These are phyloP conservation scores for Coleophora deauratella DNA, from an alignment of 2,888 invertebrate species.

Conservation along the genomic window DNA sequence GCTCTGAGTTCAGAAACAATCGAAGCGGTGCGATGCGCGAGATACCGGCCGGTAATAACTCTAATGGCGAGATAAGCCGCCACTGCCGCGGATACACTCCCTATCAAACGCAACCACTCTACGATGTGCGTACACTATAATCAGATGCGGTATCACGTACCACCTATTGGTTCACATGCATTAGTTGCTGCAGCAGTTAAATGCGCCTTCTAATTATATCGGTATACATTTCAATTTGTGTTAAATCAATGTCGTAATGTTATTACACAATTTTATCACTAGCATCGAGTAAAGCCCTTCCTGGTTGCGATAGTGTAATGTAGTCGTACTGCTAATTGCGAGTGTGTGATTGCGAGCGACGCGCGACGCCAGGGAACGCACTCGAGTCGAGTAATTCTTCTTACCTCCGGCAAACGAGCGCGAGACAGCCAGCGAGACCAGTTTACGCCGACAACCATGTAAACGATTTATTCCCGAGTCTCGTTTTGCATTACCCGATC, in stretches of 20 bases:
- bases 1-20: slow-evolving; percentile 68
- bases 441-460: slow-evolving; percentile 74
- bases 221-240: background rate
- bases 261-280: too few relatives aligned
- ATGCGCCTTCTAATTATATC: slow-evolving; percentile 6
- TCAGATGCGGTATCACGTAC: slow-evolving; percentile 42
- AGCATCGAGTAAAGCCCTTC: too few relatives aligned
- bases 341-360: background rate
- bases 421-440: slow-evolving; percentile 53
- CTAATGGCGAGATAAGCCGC: slow-evolving; percentile 71
- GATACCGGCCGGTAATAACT: slow-evolving; percentile 70
- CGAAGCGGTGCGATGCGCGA: slow-evolving; percentile 70
- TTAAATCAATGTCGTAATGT: too few relatives aligned
- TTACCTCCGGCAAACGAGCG: slow-evolving; percentile 34
- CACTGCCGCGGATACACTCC: slow-evolving; percentile 49
- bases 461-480: slow-evolving; percentile 71
- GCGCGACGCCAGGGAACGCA: background rate
- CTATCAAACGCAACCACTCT: slow-evolving; percentile 27
- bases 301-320: too few relatives aligned
- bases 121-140: slow-evolving; percentile 38
- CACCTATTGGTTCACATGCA: slow-evolving; percentile 20
- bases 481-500: slow-evolving; percentile 71
- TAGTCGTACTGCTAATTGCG: too few relatives aligned
- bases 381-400: slow-evolving; percentile 36
- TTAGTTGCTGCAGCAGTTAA: slow-evolving; percentile 17